Percentiles rank a stretch among this genome's conserved stretches.
Conservation (phyloP, 2,888 invertebrate species). For the Phyto melanocephala region DNA sequence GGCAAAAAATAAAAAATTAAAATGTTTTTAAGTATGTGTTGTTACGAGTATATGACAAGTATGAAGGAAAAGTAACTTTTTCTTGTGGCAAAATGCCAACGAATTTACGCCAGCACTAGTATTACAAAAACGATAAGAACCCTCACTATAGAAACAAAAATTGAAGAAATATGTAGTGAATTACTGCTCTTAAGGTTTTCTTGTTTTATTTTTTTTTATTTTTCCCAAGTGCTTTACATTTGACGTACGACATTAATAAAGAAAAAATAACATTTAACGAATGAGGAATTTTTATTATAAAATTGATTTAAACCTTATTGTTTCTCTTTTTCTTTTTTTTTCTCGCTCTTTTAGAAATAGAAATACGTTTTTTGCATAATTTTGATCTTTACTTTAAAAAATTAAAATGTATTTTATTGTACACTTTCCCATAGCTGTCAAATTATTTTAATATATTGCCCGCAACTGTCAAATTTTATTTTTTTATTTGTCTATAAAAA, state of each 20-base stretch:
- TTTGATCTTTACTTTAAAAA: too few species aligned
- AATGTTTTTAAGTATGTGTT: not conserved
- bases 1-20: too few species aligned
- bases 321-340: too few species aligned
- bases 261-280: slow-evolving; percentile 21
- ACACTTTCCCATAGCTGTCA: too few species aligned
- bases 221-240: slow-evolving; percentile 10
- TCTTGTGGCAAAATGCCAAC: slow-evolving; percentile 51
- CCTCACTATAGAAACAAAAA: not conserved
- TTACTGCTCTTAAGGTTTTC: slow-evolving; percentile 30
- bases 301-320: too few species aligned
- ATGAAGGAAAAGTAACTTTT: slow-evolving; percentile 42
- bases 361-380: too few species aligned
- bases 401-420: too few species aligned
- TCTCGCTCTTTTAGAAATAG: too few species aligned
- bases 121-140: not conserved
- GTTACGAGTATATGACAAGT: slow-evolving; percentile 17
- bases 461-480: too few species aligned
- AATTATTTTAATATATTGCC: too few species aligned
- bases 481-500: too few species aligned
- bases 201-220: not conserved
- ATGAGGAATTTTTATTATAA: not conserved
- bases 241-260: not conserved
- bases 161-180: slow-evolving; percentile 15
- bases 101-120: not conserved